Evolutionary conservation across 2,797 vertebrate genomes (phyloP), one percentile per base, ranked within the genome.

Genomic region (Clamator glandarius): DNA sequence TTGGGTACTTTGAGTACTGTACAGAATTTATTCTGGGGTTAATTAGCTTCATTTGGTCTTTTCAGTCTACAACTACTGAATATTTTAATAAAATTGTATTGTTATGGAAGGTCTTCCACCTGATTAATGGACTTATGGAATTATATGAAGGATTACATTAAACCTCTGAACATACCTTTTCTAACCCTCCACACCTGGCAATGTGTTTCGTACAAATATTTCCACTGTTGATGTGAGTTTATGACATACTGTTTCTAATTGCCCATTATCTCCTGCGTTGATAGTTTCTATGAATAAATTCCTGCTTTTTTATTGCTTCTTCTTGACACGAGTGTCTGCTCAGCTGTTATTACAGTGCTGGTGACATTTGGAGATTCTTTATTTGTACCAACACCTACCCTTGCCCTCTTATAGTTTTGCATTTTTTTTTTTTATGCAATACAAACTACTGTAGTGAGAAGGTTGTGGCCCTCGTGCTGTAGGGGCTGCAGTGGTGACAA

Each of bases 1-100:
- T 52, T 1, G 3, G 58, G 31, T 86, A 67, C 61, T 82, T 59
- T 50, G 55, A 89, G 55, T 63, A 50, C 36, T 18, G 5, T 35
- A 41, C 18, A 55, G 42, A 62, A 25, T 62, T 87, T 33, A 91
- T 69, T 81, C 46, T 48, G 23, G 17, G 26, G 39, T 82, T 93
- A 79, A 87, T 93, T 80, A 87, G 23, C 51, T 72, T 31, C 33
- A 57, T n/a, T 72, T 84, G 76, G 46, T 72, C 58, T 77, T 89
- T 88, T 86, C 42, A 29, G 39, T 80, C 50, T 69, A 7, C 75
- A 87, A 48, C 46, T 84, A 66, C 55, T 88, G 72, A 94, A 76
- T 89, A 76, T 88, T 92, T 93, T 63, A 90, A 92, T 92, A 70
- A 81, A 86, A 84, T 42, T 59, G 55, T 69, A 42, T 86, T 89